A percentile compares a stretch with the other conserved stretches of the same genome.
phyloP scores from a whole-genome alignment of 2,888 invertebrate species.

The Meganola albula region DNA sequence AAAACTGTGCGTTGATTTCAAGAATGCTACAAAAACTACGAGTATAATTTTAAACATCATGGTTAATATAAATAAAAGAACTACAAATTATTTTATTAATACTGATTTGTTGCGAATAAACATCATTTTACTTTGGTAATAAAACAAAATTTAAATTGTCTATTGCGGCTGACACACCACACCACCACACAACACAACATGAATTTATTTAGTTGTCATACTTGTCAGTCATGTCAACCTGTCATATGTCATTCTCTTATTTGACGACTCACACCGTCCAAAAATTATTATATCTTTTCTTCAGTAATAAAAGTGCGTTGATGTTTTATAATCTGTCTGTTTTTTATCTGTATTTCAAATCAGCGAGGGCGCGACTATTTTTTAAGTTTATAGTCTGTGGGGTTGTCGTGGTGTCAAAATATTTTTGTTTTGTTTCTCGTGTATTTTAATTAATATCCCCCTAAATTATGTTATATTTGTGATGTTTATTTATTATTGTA shows the following conservation, averaged over 20 bases:
- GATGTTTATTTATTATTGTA: conserved; percentile 46
- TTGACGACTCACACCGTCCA: too few species aligned
- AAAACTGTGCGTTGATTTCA: conserved; percentile 59
- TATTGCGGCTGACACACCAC: too few species aligned
- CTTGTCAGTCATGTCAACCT: too few species aligned
- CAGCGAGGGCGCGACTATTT: too few species aligned
- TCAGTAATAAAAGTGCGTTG: too few species aligned
- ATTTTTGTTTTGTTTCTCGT: conserved; percentile 67
- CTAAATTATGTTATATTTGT: conserved; percentile 48
- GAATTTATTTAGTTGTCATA: too few species aligned
- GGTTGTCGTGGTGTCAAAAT: conserved; percentile 66
- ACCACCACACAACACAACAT: too few species aligned
- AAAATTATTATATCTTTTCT: too few species aligned
- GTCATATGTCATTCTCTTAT: too few species aligned
- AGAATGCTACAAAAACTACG: conserved; percentile 43
- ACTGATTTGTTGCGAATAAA: conserved; percentile 21
- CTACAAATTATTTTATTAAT: conserved; percentile 25
- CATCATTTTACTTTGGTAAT: conserved; percentile 32
- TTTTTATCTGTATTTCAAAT: too few species aligned
- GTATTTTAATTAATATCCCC: conserved; percentile 35
- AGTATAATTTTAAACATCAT: conserved; percentile 52
- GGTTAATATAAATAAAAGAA: conserved; percentile 11
- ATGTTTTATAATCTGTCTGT: too few species aligned
- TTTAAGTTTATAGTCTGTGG: conserved; percentile 26
- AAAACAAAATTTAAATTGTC: conserved; percentile 23